Conservation (phyloP, 2,113 vertebrate species). For the Notothenia rossii region DNA sequence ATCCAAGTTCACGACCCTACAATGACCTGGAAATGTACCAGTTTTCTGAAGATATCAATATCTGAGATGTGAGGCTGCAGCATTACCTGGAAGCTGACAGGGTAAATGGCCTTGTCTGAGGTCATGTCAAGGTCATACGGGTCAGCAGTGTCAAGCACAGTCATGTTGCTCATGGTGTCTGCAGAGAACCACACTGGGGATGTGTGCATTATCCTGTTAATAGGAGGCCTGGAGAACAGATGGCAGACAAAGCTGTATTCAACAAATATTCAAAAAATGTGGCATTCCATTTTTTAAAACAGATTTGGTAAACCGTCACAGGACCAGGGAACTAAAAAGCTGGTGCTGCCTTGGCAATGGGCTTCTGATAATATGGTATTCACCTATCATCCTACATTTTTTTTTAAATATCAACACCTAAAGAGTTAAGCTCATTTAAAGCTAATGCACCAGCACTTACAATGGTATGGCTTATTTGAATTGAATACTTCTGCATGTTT, state of each 20-base stretch:
- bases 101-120: conserved; percentile 84
- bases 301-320: background rate
- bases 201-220: conserved; percentile 91
- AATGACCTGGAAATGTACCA: background rate
- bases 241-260: background rate
- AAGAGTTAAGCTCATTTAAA: too few species aligned
- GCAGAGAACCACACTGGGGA: conserved; percentile 84
- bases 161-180: conserved; percentile 93
- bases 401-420: too few species aligned
- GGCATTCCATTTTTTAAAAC: background rate
- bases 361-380: background rate
- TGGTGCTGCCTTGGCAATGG: background rate
- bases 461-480: background rate
- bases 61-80: background rate
- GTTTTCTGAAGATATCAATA: background rate
- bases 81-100: conserved; percentile 90
- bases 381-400: background rate
- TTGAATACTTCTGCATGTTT: background rate
- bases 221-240: conserved; percentile 36
- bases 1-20: background rate
- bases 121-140: conserved; percentile 86
- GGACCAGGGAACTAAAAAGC: background rate
- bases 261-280: background rate
- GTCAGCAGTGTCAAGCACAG: conserved; percentile 88
- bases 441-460: too few species aligned